Evolutionary conservation across 2,113 vertebrate species (phyloP), one percentile per base, ranked within the genome.

Genomic region (Gallinago media): DNA sequence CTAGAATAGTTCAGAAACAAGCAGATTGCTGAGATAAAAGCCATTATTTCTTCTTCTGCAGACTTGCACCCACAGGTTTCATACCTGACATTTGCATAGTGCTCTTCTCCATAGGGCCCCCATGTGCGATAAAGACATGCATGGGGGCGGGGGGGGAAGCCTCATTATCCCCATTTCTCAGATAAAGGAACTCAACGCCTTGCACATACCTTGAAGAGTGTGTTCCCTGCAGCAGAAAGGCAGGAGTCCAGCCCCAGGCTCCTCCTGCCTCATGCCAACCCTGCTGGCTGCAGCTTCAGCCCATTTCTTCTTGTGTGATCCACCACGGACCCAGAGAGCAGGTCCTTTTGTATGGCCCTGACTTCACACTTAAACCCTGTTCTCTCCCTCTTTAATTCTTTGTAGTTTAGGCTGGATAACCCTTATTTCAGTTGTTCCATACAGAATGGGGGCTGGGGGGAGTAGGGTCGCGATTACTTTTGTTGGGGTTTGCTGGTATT

Each of bases 111-210:
- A 26, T 2, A 31, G 49, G 36, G 26, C 31, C 32, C 27, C 52
- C 7, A 2, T 0, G 0, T 22, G 4, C 3, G 3, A 34, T 31
- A 47, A 52, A 79, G 50, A 31, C 67, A 31, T 2, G 10, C 54
- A 6, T 2, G 31, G 38, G 38, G 38, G 34, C n/a, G 32, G 19
- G 44, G 49, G 49, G 21, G 34, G 23, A 61, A 40, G 40, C 46
- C 40, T 50, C 2, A 0, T 40, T 52, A 47, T 16, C 32, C 29
- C 52, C 19, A 0, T 50, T 81, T 59, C 47, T 70, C 9, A 36
- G 55, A 32, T 25, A 21, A 52, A 55, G 44, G 42, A 59, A 46
- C 52, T 15, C 61, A 49, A 2, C 3, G 3, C 0, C 3, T 38
- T 85, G 61, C 32, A 78, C 25, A 3, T 3, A 4, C 11, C 0